These are phyloP conservation scores for Phymanthus crucifer DNA, from an alignment of 92 coral and sea anemone species.

Conservation along the genomic window DNA sequence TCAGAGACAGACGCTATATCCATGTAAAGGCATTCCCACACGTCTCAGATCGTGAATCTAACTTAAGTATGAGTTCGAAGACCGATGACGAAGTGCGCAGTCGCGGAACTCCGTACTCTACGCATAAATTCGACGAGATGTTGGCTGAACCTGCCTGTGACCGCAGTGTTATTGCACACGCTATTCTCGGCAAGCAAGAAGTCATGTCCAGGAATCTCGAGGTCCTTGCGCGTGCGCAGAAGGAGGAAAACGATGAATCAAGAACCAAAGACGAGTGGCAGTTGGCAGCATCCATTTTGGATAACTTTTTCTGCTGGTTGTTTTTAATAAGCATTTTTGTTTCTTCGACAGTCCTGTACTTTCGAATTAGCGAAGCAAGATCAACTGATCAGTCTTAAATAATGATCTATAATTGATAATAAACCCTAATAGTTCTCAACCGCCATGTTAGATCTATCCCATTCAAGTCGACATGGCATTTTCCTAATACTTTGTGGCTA, in stretches of 20 bases:
- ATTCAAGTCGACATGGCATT: too few relatives aligned
- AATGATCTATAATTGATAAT: too few relatives aligned
- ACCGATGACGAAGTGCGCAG: constrained; percentile 22
- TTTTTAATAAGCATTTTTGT: constrained; percentile 63
- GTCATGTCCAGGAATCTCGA: constrained; percentile 72
- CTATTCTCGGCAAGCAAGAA: constrained; percentile 76
- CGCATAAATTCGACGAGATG: constrained; percentile 32
- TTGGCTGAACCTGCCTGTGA: constrained; percentile 41
- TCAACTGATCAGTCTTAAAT: not conserved
- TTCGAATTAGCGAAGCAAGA: constrained; percentile 31
- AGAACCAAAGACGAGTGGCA: constrained; percentile 87
- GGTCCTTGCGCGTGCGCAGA: constrained; percentile 69
- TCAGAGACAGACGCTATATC: constrained; percentile 40
- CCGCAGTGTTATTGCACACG: constrained; percentile 60
- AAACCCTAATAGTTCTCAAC: too few relatives aligned
- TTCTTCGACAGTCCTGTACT: constrained; percentile 60
- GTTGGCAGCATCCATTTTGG: constrained; percentile 91
- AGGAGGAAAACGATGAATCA: constrained; percentile 74
- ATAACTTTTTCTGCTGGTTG: constrained; percentile 84
- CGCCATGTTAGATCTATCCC: too few relatives aligned
- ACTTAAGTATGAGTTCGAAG: constrained; percentile 22
- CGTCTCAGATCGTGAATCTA: constrained; percentile 25
- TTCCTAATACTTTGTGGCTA: too few relatives aligned
- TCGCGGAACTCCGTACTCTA: constrained; percentile 44
- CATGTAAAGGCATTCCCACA: constrained; percentile 31